phyloP scores from a whole-genome alignment of 2,797 vertebrate genomes.

The Botia kubotai region DNA sequence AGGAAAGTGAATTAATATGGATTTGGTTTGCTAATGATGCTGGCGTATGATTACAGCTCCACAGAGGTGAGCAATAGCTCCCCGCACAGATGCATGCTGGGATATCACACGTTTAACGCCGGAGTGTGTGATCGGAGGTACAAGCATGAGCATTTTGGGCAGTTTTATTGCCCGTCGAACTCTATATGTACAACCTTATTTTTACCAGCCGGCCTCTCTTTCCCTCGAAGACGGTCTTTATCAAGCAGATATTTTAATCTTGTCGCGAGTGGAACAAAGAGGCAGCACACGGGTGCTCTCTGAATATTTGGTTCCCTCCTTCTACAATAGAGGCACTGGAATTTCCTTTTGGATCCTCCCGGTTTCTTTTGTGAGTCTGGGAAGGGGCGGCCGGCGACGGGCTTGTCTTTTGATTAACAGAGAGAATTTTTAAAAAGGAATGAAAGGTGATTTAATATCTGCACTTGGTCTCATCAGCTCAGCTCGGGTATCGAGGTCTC shows the following conservation, averaged over 20 bases:
- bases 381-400: conserved; percentile 82
- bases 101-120: conserved; percentile 72
- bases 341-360: conserved; percentile 88
- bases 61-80: conserved; percentile 83
- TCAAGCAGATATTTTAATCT: conserved; percentile 54
- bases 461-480: conserved; percentile 97
- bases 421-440: conserved; percentile 94
- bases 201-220: background rate
- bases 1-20: conserved; percentile 99
- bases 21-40: conserved; percentile 99
- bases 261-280: conserved; percentile 51
- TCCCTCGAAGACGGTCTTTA: conserved; percentile 18
- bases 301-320: conserved; percentile 60
- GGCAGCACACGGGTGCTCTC: conserved; percentile 57
- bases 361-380: conserved; percentile 91
- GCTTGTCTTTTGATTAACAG: conserved; percentile 96
- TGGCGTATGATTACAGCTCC: conserved; percentile 91
- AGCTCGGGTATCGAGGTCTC: conserved; percentile 92
- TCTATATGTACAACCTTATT: background rate
- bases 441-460: conserved; percentile 99
- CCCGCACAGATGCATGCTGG: conserved; percentile 47
- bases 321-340: conserved; percentile 75
- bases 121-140: conserved; percentile 9
- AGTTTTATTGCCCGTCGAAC: background rate
- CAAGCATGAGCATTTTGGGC: conserved; percentile 22